Base-by-base conservation (phyloP, 2,113 vertebrate species). In the Hippotragus niger region DNA sequence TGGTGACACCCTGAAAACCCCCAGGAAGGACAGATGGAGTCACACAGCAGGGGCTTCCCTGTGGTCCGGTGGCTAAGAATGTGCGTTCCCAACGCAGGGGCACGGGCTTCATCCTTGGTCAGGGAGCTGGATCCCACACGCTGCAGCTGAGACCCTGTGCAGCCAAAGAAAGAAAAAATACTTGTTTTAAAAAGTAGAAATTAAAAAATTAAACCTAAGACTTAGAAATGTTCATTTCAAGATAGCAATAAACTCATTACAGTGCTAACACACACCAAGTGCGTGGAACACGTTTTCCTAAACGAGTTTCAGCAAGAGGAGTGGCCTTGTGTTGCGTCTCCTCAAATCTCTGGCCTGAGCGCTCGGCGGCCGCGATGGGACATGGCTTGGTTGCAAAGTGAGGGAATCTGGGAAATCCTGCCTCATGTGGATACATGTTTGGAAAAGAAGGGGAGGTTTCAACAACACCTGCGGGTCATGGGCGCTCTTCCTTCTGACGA, bases 41-140 rank as follows among this genome's bases (percentile, higher is more conserved):
- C 17, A 10, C 12, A 7, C 1, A 3, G 21, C 0, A 2, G 15
- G 3, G 4, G 21, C 23, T 10, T 19, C 19, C 17, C n/a, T 40
- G 67, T 40, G 67, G 2, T 40, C n/a, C 2, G 2, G 19, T 12
- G n/a, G n/a, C 67, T 71, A 23, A 71, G 67, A 40, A 11, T 36
- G 19, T 12, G 67, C 16, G 1, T n/a, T 10, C 67, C 67, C n/a
- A 23, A 12, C 1, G 9, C n/a, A 12, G n/a, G 19, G 1, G 19
- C 64, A 36, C 4, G 2, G 64, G n/a, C 9, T 36, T 6, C n/a
- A 71, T 36, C 33, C 64, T 9, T 36, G 64, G 64, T 12, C n/a
- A 12, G 19, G n/a, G 19, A 6, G 67, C n/a, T 71, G 23, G 67
- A 36, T 36, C n/a, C 67, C n/a, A 36, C n/a, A 71, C 0, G 9